Evolutionary conservation across 2,888 invertebrate genomes (phyloP), one percentile per base, ranked within the genome.

Genomic region (Drosophila vallismaia): DNA sequence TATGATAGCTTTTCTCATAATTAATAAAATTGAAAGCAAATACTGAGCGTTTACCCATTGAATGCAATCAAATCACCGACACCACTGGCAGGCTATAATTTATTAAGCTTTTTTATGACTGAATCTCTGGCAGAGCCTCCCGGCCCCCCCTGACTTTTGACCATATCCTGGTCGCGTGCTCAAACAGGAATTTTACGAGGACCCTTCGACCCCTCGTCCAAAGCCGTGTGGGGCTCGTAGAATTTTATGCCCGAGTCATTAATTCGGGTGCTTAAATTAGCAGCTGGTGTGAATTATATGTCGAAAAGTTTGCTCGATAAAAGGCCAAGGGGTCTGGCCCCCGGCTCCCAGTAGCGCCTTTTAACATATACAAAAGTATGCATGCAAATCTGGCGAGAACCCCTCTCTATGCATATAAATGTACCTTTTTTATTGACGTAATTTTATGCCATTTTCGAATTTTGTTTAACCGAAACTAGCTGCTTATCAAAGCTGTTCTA

Each of bases 221-320:
- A 60, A 60, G 48, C 60, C 62, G 48, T 63, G 51, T 49, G 40
- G 31, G 28, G 46, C 52, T 67, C 68, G 58, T 53, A 67, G 74
- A 46, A 70, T 71, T 79, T 84, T 60, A 71, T 81, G 81, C 67
- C 62, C 24, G 54, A 69, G 72, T 67, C 85, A 81, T 85, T 83
- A 82, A 85, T 77, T 81, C 68, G 77, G 69, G 77, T 60, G 74
- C 81, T 74, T 71, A 81, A 83, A 85, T 82, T 86, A 86, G 85
- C 87, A 85, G 87, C 86, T 88, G 86, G 74, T 83, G 77, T 83
- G 86, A 76, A 84, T 76, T 86, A 76, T 87, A 74, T 85, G 85
- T 75, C 75, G 63, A 58, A 74, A 88, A 88, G 83, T 86, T 83
- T 78, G 88, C 86, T 75, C 88, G 84, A 84, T 88, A 88, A 88